A percentile compares a stretch with the other conserved stretches of the same genome.
Evolutionary conservation across 2,888 invertebrate species (phyloP).

Genomic region (Anoplius nigerrimus): DNA sequence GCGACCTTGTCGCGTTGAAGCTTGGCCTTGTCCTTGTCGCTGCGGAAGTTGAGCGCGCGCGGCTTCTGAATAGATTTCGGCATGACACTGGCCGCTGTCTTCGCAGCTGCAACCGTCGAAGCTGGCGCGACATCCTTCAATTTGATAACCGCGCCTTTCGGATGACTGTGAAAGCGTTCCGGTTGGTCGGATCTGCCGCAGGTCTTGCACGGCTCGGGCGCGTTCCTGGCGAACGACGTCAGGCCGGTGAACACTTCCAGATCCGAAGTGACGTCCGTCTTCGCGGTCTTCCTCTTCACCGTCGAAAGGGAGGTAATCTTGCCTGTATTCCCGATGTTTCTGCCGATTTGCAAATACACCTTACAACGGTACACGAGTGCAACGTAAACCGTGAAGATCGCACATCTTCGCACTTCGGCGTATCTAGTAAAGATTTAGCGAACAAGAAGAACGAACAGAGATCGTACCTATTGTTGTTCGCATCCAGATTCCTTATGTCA

Average conservation of each 20-base stretch:
- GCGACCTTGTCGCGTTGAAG: conserved; percentile 20
- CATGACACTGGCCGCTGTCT: too few relatives aligned
- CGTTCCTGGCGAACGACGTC: conserved; percentile 38
- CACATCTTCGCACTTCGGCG: too few relatives aligned
- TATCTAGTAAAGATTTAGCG: too few relatives aligned
- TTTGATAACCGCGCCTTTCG: conserved; percentile 58
- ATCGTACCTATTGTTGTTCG: conserved; percentile 66
- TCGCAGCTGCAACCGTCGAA: conserved; percentile 34
- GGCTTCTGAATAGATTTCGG: conserved; percentile 77
- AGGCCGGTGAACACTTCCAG: conserved; percentile 60
- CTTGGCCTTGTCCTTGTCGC: conserved; percentile 57
- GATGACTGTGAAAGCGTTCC: conserved; percentile 81
- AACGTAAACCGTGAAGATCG: too few relatives aligned
- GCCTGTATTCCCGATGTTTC: conserved; percentile 14
- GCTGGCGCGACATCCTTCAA: neutral
- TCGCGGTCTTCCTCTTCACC: conserved; percentile 52
- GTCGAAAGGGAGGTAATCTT: conserved; percentile 54
- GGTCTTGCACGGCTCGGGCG: conserved; percentile 79
- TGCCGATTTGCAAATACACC: too few relatives aligned
- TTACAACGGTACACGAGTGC: too few relatives aligned
- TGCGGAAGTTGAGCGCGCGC: conserved; percentile 75
- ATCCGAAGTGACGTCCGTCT: conserved; percentile 51
- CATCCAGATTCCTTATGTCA: conserved; percentile 57
- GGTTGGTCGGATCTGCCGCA: conserved; percentile 83
- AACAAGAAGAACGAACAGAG: too few relatives aligned